These are phyloP conservation scores for Gonatopus flavifemur DNA, from an alignment of 1,140 invertebrate species.

Conservation along the genomic window DNA sequence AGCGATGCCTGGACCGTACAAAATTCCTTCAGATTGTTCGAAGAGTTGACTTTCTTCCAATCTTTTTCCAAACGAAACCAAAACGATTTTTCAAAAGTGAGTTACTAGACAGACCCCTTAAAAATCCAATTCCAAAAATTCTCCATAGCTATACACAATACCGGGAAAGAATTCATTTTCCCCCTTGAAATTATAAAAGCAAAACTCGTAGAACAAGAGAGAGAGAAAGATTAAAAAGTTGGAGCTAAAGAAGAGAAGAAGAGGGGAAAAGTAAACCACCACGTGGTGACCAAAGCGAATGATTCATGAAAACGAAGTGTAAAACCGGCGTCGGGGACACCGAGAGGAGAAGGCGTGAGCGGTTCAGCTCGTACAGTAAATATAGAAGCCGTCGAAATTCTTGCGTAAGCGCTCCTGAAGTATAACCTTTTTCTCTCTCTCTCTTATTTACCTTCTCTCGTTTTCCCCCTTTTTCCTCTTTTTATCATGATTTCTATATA, in stretches of 20 bases:
- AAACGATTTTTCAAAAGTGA: no score
- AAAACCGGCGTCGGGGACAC: neutral
- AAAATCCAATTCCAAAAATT: no score
- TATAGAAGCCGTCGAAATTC: constrained; percentile 8
- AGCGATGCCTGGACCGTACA: no score
- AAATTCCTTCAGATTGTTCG: no score
- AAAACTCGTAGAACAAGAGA: neutral
- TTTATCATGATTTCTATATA: no score
- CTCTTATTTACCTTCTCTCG: neutral
- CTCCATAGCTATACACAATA: no score
- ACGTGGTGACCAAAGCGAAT: neutral
- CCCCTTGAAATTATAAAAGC: no score
- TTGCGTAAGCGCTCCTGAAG: constrained; percentile 1
- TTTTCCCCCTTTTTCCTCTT: neutral
- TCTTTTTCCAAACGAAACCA: no score
- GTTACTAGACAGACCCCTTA: no score
- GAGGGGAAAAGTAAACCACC: neutral
- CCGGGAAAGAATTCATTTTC: no score
- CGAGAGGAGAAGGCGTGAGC: constrained; percentile 1
- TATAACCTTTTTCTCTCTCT: neutral
- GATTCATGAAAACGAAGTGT: no score
- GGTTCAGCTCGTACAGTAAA: neutral
- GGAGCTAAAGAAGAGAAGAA: neutral
- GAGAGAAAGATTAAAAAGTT: neutral
- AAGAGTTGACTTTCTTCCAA: no score